Percentiles rank a stretch among this genome's conserved stretches.
Evolutionary conservation across 2,797 vertebrate genomes (phyloP).

Genomic region (Xenopus petersii): DNA sequence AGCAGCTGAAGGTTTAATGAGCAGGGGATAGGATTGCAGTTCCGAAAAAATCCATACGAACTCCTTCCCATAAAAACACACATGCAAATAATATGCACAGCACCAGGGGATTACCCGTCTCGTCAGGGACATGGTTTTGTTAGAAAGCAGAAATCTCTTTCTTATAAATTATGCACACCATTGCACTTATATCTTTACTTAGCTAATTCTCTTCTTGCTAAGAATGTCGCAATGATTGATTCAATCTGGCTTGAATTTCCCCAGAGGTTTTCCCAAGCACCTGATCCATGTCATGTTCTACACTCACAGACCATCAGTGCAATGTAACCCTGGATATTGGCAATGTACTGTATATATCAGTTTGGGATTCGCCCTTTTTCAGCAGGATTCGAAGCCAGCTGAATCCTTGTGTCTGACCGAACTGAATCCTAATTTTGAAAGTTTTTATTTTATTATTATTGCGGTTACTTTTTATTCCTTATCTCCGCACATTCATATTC

Average conservation of each 20-base stretch:
- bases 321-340: background rate
- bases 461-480: too few relatives aligned
- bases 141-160: background rate
- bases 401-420: too few relatives aligned
- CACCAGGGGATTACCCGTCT: too few relatives aligned
- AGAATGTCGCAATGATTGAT: background rate
- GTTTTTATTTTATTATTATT: too few relatives aligned
- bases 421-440: too few relatives aligned
- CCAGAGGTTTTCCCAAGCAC: background rate
- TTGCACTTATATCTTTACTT: background rate
- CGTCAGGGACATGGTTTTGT: background rate
- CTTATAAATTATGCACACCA: constrained; percentile 2
- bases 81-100: too few relatives aligned
- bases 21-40: too few relatives aligned
- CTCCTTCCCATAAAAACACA: too few relatives aligned
- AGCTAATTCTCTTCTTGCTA: background rate
- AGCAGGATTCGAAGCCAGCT: too few relatives aligned
- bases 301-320: background rate
- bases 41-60: too few relatives aligned
- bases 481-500: too few relatives aligned
- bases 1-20: background rate
- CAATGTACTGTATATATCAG: background rate
- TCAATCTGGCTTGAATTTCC: constrained; percentile 2
- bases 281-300: background rate
- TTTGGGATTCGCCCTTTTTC: too few relatives aligned